A percentile compares a stretch with the other conserved stretches of the same genome.
Evolutionary conservation across 2,888 invertebrate genomes (phyloP).

Genomic region (Limenitis camilla): DNA sequence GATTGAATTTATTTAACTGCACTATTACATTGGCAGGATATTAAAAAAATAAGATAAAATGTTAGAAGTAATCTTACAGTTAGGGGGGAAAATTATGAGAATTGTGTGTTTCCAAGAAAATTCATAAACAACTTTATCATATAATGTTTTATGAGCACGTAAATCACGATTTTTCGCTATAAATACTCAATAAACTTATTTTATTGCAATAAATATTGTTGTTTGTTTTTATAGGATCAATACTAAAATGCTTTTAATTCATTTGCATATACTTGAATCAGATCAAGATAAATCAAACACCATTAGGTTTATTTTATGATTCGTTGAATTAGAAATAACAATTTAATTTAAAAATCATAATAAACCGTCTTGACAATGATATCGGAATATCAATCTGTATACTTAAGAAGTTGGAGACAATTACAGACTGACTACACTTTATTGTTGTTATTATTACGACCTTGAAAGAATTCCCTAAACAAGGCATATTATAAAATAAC

Average conservation of each 20-base stretch:
- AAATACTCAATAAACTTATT: background rate
- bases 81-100: too few relatives aligned
- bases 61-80: too few relatives aligned
- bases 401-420: background rate
- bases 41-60: too few relatives aligned
- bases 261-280: too few relatives aligned
- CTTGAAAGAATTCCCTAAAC: constrained; percentile 17
- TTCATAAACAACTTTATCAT: background rate
- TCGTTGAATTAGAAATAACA: too few relatives aligned
- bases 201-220: background rate
- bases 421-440: constrained; percentile 1
- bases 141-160: background rate
- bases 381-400: constrained; percentile 1
- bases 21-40: too few relatives aligned
- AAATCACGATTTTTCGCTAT: background rate
- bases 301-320: too few relatives aligned
- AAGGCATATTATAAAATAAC: constrained; percentile 8
- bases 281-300: too few relatives aligned
- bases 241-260: background rate
- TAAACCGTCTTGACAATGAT: too few relatives aligned
- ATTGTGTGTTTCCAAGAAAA: background rate
- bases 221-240: background rate
- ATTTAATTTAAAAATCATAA: too few relatives aligned
- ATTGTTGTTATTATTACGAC: constrained; percentile 11
- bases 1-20: too few relatives aligned